Base-by-base conservation (phyloP, 1,140 invertebrate genomes). In the Wiebesia pumilae region DNA sequence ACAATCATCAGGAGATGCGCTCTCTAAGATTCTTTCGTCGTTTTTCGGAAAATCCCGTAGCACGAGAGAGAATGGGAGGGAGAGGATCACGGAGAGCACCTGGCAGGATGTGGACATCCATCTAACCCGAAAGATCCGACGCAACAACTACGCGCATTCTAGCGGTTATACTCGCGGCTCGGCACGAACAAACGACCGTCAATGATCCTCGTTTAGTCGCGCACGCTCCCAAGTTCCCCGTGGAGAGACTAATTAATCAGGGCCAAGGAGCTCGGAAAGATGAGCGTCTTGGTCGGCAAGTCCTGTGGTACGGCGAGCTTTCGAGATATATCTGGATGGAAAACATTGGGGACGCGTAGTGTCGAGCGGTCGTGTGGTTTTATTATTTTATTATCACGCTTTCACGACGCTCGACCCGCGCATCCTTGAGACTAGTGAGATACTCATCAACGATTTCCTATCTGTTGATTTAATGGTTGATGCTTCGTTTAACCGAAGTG, bases 31-130 rank as follows among this genome's bases (percentile, higher is more conserved):
- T 54, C 12, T 43, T 75, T 4, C 88, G 84, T 90, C 88, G 79
- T 90, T 87, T 89, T 88, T 89, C 87, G 89, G 91, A 88, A 91
- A 91, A 90, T 88, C 90, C 92, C 90, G 83, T n/a, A 87, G 71
- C 90, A 91, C 90, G 84, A 87, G 54, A 90, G 54, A 90, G 89
- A 83, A 88, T 85, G 86, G 81, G 54, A 75, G 30, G 27, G 30
- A 69, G 89, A 89, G 81, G 84, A 87, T 27, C 24, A 16, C 1
- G 9, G 90, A 87, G 88, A 89, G 89, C 92, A 93, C 90, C 89
- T 93, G 91, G 91, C 87, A 89, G 88, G 88, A 90, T 90, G 88
- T 87, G 89, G 90, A 90, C 87, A 85, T 89, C 62, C 86, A 88
- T 89, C 88, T 84, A 84, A 33, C 83, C 35, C 71, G 1, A 38